A percentile compares a stretch with the other conserved stretches of the same genome.
Evolutionary conservation across 2,888 invertebrate species (phyloP).

Genomic region (Mimumesa dahlbomi): DNA sequence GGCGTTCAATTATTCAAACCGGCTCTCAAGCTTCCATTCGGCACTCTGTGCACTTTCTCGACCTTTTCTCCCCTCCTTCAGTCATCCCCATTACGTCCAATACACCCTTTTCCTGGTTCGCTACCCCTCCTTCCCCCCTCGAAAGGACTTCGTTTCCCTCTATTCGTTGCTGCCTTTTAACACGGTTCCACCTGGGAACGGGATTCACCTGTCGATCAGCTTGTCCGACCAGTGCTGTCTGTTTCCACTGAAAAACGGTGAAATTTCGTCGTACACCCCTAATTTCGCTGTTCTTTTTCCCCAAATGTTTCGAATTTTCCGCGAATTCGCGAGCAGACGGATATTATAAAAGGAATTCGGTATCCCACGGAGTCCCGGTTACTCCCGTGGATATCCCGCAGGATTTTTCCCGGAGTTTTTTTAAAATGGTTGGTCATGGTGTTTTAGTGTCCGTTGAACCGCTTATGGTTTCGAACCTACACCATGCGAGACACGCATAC

Average conservation of each 20-base stretch:
- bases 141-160: constrained; percentile 31
- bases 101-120: constrained; percentile 33
- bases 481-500: too few species aligned
- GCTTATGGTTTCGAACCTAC: too few species aligned
- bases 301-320: too few species aligned
- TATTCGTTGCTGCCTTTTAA: constrained; percentile 57
- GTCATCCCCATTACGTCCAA: constrained; percentile 49
- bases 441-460: too few species aligned
- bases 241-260: constrained; percentile 46
- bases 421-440: background rate
- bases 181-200: constrained; percentile 50
- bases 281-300: constrained; percentile 35
- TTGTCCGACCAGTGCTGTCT: constrained; percentile 37
- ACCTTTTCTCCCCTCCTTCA: constrained; percentile 18
- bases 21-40: constrained; percentile 55
- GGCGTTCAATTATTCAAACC: constrained; percentile 57
- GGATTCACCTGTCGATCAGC: constrained; percentile 46
- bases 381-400: background rate
- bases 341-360: constrained; percentile 14
- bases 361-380: too few species aligned
- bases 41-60: constrained; percentile 39
- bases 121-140: background rate
- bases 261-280: constrained; percentile 30
- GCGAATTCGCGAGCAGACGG: background rate
- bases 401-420: background rate